A percentile compares a stretch with the other conserved stretches of the same genome.
Conservation (phyloP, 2,113 vertebrate species). For the Podarcis raffonei region DNA sequence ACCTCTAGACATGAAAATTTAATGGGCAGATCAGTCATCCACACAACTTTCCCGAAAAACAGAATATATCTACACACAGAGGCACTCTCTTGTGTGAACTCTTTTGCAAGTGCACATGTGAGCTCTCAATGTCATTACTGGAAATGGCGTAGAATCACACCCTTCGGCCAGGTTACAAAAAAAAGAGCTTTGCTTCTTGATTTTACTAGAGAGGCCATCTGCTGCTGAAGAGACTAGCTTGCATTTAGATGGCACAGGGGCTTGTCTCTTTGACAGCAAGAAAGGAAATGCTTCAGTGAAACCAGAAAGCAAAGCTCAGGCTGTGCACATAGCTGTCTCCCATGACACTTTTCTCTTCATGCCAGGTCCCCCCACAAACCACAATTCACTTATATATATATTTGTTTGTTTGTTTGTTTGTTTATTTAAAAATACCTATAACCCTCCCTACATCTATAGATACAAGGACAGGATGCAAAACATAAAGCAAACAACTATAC, state of each 20-base stretch:
- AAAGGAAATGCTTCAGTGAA: neutral
- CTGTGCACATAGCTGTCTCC: neutral
- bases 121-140: neutral
- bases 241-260: neutral
- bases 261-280: neutral
- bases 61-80: neutral
- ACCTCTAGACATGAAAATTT: neutral
- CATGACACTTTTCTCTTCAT: too few relatives aligned
- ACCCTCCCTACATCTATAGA: too few relatives aligned
- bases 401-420: too few relatives aligned
- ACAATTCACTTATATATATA: too few relatives aligned
- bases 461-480: too few relatives aligned
- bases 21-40: neutral
- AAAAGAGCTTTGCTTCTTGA: neutral
- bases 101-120: neutral
- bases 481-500: too few relatives aligned
- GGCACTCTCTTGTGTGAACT: neutral
- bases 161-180: neutral
- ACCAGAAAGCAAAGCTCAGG: neutral
- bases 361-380: too few relatives aligned
- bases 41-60: too few relatives aligned
- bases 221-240: neutral
- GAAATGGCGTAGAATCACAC: neutral
- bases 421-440: too few relatives aligned
- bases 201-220: neutral